A percentile compares a stretch with the other conserved stretches of the same genome.
These are phyloP conservation scores for Gryllus longicercus DNA, from an alignment of 2,888 invertebrate species.

Conservation along the genomic window DNA sequence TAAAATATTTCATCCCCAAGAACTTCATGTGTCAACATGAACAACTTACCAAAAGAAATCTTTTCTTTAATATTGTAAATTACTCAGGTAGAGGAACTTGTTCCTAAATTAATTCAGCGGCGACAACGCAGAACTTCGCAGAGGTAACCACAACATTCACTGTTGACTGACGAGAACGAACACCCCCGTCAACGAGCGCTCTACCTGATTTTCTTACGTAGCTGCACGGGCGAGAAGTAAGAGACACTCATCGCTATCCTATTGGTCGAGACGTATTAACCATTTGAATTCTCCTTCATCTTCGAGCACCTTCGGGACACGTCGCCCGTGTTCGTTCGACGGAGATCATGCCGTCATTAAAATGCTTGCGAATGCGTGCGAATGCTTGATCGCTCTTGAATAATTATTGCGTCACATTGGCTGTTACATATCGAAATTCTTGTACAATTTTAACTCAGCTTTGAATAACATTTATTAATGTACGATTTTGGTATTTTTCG, in stretches of 20 bases:
- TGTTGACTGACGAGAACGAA: neutral
- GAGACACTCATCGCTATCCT: neutral
- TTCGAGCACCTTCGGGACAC: too few relatives aligned
- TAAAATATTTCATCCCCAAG: neutral
- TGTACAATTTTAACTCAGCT: too few relatives aligned
- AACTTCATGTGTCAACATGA: neutral
- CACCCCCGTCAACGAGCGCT: neutral
- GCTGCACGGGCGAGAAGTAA: neutral
- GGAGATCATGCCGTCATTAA: too few relatives aligned
- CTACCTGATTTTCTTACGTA: neutral
- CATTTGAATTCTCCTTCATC: too few relatives aligned
- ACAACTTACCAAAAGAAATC: neutral
- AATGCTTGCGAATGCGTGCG: too few relatives aligned
- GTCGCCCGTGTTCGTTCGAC: too few relatives aligned
- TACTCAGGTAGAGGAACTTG: neutral
- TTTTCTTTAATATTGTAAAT: neutral
- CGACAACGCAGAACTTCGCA: neutral
- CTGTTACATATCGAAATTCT: too few relatives aligned
- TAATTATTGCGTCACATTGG: too few relatives aligned
- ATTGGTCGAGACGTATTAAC: neutral
- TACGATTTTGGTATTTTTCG: too few relatives aligned
- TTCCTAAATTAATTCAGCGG: neutral
- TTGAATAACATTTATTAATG: too few relatives aligned
- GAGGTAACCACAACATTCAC: neutral
- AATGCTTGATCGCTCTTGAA: too few relatives aligned